Percentiles rank a stretch among this genome's conserved stretches.
These are phyloP conservation scores for Scytalopus superciliaris DNA, from an alignment of 2,113 vertebrate species.

Conservation along the genomic window DNA sequence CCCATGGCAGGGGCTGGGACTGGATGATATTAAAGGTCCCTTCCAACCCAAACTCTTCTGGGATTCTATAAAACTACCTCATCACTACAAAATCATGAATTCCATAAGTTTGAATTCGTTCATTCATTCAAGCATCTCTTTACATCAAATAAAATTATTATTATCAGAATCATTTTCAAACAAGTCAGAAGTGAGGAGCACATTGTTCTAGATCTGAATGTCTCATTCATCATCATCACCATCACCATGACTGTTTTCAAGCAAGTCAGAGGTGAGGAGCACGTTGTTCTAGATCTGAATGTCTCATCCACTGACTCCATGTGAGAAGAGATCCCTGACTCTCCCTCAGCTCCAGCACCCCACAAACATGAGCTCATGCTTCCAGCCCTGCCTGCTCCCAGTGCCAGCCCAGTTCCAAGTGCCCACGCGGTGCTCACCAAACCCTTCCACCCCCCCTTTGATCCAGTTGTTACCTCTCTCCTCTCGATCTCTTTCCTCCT, in stretches of 20 bases:
- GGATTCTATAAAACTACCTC: background rate
- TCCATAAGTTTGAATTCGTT: background rate
- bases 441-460: background rate
- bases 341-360: background rate
- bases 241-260: background rate
- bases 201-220: background rate
- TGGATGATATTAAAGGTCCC: background rate
- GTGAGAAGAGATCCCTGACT: background rate
- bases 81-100: background rate
- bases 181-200: background rate
- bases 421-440: too few species aligned
- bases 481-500: constrained; percentile 88
- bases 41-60: background rate
- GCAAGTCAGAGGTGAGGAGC: background rate
- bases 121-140: background rate
- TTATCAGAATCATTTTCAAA: background rate
- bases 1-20: background rate
- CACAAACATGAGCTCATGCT: background rate
- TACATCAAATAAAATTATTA: background rate
- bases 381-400: background rate
- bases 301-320: background rate
- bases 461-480: constrained; percentile 77
- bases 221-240: background rate
- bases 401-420: background rate
- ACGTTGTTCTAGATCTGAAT: background rate